Evolutionary conservation across 2,113 vertebrate genomes (phyloP), one percentile per base, ranked within the genome.

Genomic region (Cheilinus undulatus): DNA sequence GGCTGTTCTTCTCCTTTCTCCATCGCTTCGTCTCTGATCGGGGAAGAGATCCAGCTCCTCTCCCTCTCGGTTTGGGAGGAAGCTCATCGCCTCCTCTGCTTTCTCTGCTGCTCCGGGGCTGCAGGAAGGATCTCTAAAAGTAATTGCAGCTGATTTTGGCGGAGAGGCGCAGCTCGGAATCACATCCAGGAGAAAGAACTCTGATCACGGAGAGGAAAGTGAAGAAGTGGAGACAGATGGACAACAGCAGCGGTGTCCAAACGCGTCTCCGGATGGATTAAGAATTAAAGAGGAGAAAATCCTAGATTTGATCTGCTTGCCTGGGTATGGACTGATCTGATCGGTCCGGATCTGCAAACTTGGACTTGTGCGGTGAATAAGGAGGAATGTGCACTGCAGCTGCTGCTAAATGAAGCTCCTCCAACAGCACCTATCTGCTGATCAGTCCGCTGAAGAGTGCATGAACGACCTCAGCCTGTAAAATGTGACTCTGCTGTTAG

Each of bases 51-150:
- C 34, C 24, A 42, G 48, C 48, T 52, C 48, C 7, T 51, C 46
- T 40, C 54, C 42, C 19, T 5, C 14, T 64, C 61, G 42, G 30
- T 32, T 40, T 50, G 28, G 62, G 61, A 60, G 62, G 42, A 70
- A 27, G 15, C 71, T 73, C 24, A 12, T 42, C 28, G 43, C 60
- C 71, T 38, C 48, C 43, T 23, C 17, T 12, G 23, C 57, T 40
- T 66, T 17, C 19, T 30, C 36, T 54, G 4, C 51, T 58, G 46
- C 50, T 67, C 24, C 17, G 2, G 48, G 46, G 51, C 64, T 27
- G 42, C 69, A 0, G 17, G 32, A 22, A 63, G 76, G 57, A 56
- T 72, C 76, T 48, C 27, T 26, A 26, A 71, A 82, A 84, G 73
- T 75, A 54, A 17, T 61, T 43, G 22, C 51, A 69, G 71, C 71